Conservation (phyloP, 2,888 invertebrate genomes). For the Athalia cordata region DNA sequence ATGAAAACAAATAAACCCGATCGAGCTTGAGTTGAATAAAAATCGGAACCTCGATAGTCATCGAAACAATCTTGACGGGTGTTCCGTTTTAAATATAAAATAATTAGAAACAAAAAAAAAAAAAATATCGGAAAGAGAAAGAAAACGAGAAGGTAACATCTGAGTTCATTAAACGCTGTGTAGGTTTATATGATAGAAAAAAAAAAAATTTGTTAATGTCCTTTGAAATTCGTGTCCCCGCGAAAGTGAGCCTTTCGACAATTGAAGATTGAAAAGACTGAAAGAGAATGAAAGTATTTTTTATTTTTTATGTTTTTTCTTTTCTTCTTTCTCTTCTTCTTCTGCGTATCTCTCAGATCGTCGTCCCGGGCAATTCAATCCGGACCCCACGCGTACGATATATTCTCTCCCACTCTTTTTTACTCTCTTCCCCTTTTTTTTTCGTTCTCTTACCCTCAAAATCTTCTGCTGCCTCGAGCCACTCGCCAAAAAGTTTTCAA, state of each 20-base stretch:
- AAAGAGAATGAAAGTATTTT: conserved; percentile 1
- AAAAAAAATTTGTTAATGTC: background rate
- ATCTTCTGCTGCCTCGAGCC: no score
- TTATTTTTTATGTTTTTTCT: background rate
- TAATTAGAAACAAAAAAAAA: no score
- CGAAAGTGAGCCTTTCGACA: conserved; percentile 23
- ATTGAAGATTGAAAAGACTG: conserved; percentile 9
- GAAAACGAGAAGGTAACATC: no score
- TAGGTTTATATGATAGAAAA: background rate
- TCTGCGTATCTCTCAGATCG: conserved; percentile 1
- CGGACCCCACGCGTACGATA: background rate
- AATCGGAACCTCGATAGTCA: no score
- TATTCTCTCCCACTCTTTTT: background rate
- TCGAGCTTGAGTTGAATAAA: no score
- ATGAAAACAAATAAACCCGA: no score
- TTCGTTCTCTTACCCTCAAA: no score
- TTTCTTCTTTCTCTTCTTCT: background rate
- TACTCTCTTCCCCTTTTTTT: background rate
- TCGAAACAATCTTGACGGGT: no score
- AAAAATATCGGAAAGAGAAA: no score
- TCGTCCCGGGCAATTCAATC: conserved; percentile 37
- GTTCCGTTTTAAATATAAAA: background rate
- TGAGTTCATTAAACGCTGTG: conserved; percentile 1
- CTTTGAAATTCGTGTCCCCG: background rate
- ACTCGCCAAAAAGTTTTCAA: background rate